A percentile compares a stretch with the other conserved stretches of the same genome.
Conservation (phyloP, 2,797 vertebrate genomes). For the Botia kubotai region DNA sequence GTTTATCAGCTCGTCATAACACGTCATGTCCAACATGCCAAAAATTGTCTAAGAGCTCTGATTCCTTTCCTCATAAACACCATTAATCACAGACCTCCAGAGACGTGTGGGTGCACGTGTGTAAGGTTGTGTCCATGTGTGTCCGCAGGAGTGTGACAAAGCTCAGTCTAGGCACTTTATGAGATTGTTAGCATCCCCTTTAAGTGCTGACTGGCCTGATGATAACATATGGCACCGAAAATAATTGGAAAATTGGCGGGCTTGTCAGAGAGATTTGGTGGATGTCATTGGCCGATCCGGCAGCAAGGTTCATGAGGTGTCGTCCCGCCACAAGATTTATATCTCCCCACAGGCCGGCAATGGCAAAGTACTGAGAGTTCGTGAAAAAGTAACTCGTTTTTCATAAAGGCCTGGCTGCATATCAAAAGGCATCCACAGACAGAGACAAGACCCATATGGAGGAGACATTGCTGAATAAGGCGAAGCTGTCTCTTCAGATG, state of each 20-base stretch:
- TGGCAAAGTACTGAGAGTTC: slow-evolving; percentile 76
- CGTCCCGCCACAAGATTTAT: slow-evolving; percentile 84
- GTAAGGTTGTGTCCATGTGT: slow-evolving; percentile 11
- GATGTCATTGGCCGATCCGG: slow-evolving; percentile 82
- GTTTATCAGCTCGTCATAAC: not conserved
- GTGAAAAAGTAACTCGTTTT: slow-evolving; percentile 78
- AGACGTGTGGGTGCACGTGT: slow-evolving; percentile 17
- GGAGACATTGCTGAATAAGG: slow-evolving; percentile 70
- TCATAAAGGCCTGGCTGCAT: slow-evolving; percentile 73
- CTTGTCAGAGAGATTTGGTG: slow-evolving; percentile 91
- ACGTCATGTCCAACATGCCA: not conserved
- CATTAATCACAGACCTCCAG: slow-evolving; percentile 61
- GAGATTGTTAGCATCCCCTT: slow-evolving; percentile 88
- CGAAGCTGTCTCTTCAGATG: slow-evolving; percentile 48
- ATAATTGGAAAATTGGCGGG: slow-evolving; percentile 98
- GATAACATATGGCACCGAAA: slow-evolving; percentile 89
- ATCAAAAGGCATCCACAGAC: slow-evolving; percentile 78
- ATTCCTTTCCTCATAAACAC: slow-evolving; percentile 65
- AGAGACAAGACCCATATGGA: slow-evolving; percentile 75
- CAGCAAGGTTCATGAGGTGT: slow-evolving; percentile 82
- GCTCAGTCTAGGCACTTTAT: slow-evolving; percentile 69
- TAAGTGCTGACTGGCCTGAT: slow-evolving; percentile 86
- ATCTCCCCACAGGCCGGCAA: slow-evolving; percentile 77
- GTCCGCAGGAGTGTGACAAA: slow-evolving; percentile 46
- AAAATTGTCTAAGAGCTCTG: slow-evolving; percentile 61